These are phyloP conservation scores for Plumapathes pennacea DNA, from an alignment of 92 coral and sea anemone genomes.

Conservation along the genomic window DNA sequence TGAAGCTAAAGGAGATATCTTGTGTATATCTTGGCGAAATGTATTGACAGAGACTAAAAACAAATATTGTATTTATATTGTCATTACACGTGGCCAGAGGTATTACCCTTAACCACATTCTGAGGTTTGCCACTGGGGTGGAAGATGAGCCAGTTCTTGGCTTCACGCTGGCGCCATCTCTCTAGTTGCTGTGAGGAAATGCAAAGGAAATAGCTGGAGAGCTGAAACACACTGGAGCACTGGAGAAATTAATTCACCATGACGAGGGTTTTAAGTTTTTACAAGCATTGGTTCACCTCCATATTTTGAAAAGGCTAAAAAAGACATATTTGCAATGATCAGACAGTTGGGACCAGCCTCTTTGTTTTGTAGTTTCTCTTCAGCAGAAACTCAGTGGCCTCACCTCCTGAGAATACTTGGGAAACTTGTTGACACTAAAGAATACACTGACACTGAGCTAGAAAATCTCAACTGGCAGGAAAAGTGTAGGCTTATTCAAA, in stretches of 20 bases:
- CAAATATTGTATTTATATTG: too few species aligned
- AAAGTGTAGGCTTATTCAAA: constrained; percentile 44
- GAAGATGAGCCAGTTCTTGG: constrained; percentile 39
- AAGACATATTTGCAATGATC: constrained; percentile 31
- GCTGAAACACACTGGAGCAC: neutral
- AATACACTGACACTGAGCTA: constrained; percentile 48
- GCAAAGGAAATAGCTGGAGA: constrained; percentile 11
- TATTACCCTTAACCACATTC: constrained; percentile 37
- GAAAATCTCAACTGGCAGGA: constrained; percentile 61
- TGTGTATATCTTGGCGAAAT: too few species aligned
- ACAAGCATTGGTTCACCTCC: constrained; percentile 22
- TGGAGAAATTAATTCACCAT: constrained; percentile 16
- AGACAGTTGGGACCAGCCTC: constrained; percentile 45
- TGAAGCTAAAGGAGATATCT: too few species aligned
- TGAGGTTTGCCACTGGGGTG: constrained; percentile 46
- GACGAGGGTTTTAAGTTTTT: constrained; percentile 24
- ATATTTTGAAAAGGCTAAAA: constrained; percentile 15
- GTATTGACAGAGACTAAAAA: too few species aligned
- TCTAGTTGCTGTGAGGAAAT: constrained; percentile 21
- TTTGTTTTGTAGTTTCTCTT: constrained; percentile 23
- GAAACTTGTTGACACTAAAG: constrained; percentile 57
- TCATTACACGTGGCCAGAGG: too few species aligned
- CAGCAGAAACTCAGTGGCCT: constrained; percentile 63
- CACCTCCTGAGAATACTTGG: constrained; percentile 63
- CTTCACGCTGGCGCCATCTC: constrained; percentile 18